Conservation (phyloP, 2,888 invertebrate genomes). For the Periphyllus acericola region DNA sequence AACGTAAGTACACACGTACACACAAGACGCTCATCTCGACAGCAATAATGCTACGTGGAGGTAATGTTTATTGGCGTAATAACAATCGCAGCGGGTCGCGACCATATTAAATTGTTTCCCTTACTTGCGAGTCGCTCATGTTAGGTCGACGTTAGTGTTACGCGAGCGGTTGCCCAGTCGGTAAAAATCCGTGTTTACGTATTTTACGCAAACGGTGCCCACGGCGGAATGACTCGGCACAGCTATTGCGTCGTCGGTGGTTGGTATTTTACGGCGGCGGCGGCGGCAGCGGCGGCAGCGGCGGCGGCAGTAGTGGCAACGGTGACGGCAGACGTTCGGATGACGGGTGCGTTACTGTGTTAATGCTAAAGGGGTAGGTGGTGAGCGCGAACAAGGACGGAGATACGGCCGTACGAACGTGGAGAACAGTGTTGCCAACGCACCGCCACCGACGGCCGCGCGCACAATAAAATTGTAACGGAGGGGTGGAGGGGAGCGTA, state of each 20-base stretch:
- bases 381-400: background rate
- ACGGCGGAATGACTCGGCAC: constrained; percentile 42
- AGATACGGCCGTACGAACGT: constrained; percentile 26
- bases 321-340: constrained; percentile 46
- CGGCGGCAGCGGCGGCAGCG: background rate
- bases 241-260: background rate
- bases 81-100: background rate
- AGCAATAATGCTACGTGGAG: background rate
- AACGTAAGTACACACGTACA: too few relatives aligned
- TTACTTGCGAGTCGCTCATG: constrained; percentile 62
- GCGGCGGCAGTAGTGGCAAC: background rate
- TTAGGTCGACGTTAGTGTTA: constrained; percentile 57
- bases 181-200: constrained; percentile 62
- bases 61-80: background rate
- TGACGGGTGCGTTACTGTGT: constrained; percentile 45
- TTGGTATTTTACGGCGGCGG: constrained; percentile 7
- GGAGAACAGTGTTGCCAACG: constrained; percentile 45
- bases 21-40: background rate
- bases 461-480: too few relatives aligned
- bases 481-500: too few relatives aligned
- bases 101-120: background rate
- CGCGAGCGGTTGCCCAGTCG: constrained; percentile 53
- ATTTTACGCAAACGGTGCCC: constrained; percentile 58
- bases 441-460: too few relatives aligned
- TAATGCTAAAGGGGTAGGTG: constrained; percentile 41